Evolutionary conservation across 2,113 vertebrate species (phyloP).

Genomic region (Poeciliopsis retropinna): DNA sequence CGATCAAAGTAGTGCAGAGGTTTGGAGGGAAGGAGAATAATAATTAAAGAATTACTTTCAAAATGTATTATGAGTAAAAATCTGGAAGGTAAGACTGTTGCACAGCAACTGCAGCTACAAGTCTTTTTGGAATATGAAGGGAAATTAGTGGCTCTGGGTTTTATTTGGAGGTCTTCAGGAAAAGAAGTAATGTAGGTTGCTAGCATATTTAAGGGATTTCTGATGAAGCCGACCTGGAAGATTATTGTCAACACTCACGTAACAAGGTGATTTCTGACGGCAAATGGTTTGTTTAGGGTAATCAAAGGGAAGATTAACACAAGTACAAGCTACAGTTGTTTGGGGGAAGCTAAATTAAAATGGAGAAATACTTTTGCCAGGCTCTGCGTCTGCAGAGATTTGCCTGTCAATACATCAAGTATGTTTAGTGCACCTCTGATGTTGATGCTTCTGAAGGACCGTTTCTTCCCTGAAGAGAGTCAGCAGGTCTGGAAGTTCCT

Average conservation of each 20-base stretch:
- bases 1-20: too few relatives aligned
- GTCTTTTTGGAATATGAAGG: too few relatives aligned
- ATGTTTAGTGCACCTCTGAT: conserved; percentile 24
- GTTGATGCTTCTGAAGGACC: background rate
- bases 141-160: too few relatives aligned
- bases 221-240: background rate
- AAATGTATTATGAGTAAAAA: too few relatives aligned
- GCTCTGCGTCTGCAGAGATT: background rate
- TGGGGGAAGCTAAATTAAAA: background rate
- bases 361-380: background rate
- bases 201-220: background rate
- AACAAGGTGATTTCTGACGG: too few relatives aligned
- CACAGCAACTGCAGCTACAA: too few relatives aligned
- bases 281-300: background rate
- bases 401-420: conserved; percentile 8
- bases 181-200: background rate
- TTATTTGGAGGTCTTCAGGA: too few relatives aligned
- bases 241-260: background rate
- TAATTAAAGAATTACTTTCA: too few relatives aligned
- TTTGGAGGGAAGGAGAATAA: too few relatives aligned
- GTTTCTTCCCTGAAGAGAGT: conserved; percentile 9
- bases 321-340: background rate
- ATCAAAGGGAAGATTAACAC: background rate
- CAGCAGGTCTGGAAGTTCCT: conserved; percentile 17
- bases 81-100: too few relatives aligned